These are phyloP conservation scores for Eupristina koningsbergeri DNA, from an alignment of 1,140 invertebrate genomes.

Conservation along the genomic window DNA sequence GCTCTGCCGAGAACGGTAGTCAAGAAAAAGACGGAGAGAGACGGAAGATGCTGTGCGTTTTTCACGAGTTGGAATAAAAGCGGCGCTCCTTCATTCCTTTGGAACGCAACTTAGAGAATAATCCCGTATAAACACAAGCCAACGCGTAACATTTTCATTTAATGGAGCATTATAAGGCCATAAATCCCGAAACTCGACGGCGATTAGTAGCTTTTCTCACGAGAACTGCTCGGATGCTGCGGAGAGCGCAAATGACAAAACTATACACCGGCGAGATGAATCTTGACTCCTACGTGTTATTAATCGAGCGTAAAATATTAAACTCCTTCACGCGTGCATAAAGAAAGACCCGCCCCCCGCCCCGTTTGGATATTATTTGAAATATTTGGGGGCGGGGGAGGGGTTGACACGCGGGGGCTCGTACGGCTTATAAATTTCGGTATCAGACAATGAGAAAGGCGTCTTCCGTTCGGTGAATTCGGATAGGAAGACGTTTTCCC, in stretches of 20 bases:
- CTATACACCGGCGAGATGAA: conserved; percentile 18
- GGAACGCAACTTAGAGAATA: background rate
- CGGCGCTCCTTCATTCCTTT: background rate
- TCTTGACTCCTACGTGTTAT: conserved; percentile 14
- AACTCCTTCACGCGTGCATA: background rate
- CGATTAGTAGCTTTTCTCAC: conserved; percentile 48
- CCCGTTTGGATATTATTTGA: background rate
- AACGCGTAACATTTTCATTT: conserved; percentile 44
- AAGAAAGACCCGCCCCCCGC: too few species aligned
- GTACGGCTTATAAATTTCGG: background rate
- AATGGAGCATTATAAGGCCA: conserved; percentile 38
- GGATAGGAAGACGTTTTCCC: background rate
- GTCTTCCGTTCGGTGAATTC: background rate
- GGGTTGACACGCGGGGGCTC: background rate
- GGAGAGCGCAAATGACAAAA: conserved; percentile 22
- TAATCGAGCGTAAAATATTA: conserved; percentile 14
- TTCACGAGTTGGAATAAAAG: conserved; percentile 36
- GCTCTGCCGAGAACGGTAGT: background rate
- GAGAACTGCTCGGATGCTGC: background rate
- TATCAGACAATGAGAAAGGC: background rate
- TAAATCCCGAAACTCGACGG: conserved; percentile 12
- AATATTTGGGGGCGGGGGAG: background rate
- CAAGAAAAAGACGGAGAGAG: background rate
- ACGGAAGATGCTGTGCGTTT: background rate
- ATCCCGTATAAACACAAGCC: conserved; percentile 22